These are phyloP conservation scores for Synanthedon formicaeformis DNA, from an alignment of 2,888 invertebrate species.

Conservation along the genomic window DNA sequence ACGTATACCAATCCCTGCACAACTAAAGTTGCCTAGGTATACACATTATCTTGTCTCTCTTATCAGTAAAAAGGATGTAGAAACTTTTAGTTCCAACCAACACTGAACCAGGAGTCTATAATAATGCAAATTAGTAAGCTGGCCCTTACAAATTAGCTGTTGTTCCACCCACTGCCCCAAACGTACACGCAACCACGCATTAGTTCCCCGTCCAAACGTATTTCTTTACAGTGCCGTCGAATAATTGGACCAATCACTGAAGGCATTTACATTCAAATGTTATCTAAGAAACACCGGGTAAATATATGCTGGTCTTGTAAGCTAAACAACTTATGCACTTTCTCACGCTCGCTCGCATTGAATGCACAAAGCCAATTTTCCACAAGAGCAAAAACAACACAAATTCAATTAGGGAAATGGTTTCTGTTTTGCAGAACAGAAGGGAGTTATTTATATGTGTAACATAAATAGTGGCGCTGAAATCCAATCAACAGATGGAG, in stretches of 20 bases:
- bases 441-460: constrained; percentile 44
- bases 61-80: neutral
- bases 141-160: constrained; percentile 14
- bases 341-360: constrained; percentile 48
- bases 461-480: constrained; percentile 40
- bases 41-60: neutral
- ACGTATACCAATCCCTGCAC: no score
- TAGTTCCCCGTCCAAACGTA: constrained; percentile 9
- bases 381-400: constrained; percentile 56
- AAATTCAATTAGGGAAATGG: constrained; percentile 64
- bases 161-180: constrained; percentile 7
- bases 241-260: constrained; percentile 14
- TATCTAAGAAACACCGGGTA: constrained; percentile 26
- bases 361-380: constrained; percentile 61
- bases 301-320: constrained; percentile 31
- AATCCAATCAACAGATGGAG: constrained; percentile 47
- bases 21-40: no score
- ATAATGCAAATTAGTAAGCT: constrained; percentile 14
- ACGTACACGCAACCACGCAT: constrained; percentile 12
- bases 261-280: constrained; percentile 29
- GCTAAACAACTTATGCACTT: constrained; percentile 37
- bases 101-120: constrained; percentile 1
- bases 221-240: constrained; percentile 5
- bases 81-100: neutral
- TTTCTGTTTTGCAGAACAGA: constrained; percentile 45